phyloP scores from a whole-genome alignment of 1,140 invertebrate species.

The Teleogryllus occipitalis region DNA sequence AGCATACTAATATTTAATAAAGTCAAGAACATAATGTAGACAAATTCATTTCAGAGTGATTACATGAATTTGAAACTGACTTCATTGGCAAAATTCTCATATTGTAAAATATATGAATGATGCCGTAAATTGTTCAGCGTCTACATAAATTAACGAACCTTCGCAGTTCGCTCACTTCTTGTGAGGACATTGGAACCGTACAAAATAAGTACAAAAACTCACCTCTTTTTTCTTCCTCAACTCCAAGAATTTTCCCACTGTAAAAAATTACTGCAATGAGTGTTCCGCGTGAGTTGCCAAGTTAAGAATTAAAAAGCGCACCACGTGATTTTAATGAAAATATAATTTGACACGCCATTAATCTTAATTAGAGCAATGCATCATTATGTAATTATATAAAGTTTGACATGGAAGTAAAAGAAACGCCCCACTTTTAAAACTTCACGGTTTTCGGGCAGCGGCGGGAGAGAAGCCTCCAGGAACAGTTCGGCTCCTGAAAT shows the following conservation, averaged over 20 bases:
- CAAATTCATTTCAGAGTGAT: too few species aligned
- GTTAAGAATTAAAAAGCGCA: neutral
- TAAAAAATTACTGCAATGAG: neutral
- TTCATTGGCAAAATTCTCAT: too few species aligned
- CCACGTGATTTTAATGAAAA: neutral
- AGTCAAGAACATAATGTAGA: too few species aligned
- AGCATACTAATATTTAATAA: too few species aligned
- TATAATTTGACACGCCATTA: constrained; percentile 1
- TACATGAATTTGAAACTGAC: too few species aligned
- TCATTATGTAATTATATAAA: neutral
- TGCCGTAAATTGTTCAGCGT: too few species aligned
- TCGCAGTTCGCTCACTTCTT: too few species aligned
- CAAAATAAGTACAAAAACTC: too few species aligned
- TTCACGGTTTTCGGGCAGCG: neutral
- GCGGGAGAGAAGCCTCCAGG: neutral
- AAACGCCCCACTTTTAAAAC: neutral
- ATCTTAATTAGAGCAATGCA: constrained; percentile 5
- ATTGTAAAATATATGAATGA: too few species aligned
- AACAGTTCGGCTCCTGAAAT: neutral
- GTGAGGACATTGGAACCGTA: too few species aligned
- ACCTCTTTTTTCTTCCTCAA: neutral
- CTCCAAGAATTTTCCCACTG: neutral
- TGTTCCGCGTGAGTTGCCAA: neutral
- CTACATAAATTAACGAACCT: too few species aligned
- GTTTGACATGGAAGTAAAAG: neutral